phyloP scores from a whole-genome alignment of 2,797 vertebrate species.

The Sebastes hubbsi region DNA sequence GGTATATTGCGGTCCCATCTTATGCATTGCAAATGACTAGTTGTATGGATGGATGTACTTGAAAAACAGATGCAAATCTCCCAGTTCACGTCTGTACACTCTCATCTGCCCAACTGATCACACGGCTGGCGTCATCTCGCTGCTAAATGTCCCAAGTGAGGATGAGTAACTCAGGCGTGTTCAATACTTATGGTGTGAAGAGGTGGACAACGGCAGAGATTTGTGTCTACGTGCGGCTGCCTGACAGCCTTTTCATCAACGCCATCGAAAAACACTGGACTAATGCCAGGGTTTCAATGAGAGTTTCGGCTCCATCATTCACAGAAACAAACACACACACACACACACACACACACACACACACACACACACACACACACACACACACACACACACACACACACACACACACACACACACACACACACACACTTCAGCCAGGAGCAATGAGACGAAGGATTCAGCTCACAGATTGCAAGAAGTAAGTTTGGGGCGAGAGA shows the following conservation, averaged over 20 bases:
- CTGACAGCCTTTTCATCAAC: constrained; percentile 53
- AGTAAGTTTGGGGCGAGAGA: neutral
- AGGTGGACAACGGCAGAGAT: constrained; percentile 36
- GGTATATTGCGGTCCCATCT: constrained; percentile 35
- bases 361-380: no score
- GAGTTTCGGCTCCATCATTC: constrained; percentile 38
- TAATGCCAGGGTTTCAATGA: constrained; percentile 38
- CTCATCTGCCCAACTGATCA: constrained; percentile 9
- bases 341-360: neutral
- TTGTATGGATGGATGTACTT: neutral
- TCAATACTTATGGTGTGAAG: constrained; percentile 4
- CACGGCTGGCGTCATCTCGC: neutral
- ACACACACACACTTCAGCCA: constrained; percentile 2
- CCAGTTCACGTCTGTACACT: neutral
- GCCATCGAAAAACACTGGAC: constrained; percentile 32
- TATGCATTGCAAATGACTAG: constrained; percentile 68
- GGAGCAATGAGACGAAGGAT: constrained; percentile 16
- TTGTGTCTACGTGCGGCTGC: neutral
- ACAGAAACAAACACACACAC: constrained; percentile 24
- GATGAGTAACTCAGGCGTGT: neutral
- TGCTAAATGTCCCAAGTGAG: constrained; percentile 1
- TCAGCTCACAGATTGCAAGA: constrained; percentile 2
- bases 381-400: no score
- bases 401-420: no score
- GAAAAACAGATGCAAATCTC: constrained; percentile 24